Percentiles rank a stretch among this genome's conserved stretches.
Conservation (phyloP, 2,888 invertebrate species). For the Boloria selene region DNA sequence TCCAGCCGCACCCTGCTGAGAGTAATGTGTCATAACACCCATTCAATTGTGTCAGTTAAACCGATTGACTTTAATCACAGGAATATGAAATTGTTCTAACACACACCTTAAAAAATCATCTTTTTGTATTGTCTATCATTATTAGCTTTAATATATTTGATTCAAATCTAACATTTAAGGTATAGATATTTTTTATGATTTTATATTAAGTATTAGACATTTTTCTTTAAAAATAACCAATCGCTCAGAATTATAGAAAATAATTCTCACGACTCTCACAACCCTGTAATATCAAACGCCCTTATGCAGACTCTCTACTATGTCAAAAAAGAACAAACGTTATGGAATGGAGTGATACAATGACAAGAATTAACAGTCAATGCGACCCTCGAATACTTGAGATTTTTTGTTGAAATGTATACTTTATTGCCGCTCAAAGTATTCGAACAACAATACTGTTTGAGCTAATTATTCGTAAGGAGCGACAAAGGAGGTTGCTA, state of each 20-base stretch:
- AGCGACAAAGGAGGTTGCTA: constrained; percentile 73
- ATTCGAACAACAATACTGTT: constrained; percentile 58
- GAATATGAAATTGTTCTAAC: constrained; percentile 15
- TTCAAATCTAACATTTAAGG: too few relatives aligned
- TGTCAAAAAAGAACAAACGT: constrained; percentile 54
- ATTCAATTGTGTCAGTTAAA: constrained; percentile 63
- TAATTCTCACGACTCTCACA: constrained; percentile 73
- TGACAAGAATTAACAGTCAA: constrained; percentile 74
- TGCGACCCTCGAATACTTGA: constrained; percentile 66
- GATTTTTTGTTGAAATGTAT: constrained; percentile 76
- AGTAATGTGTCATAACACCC: constrained; percentile 78
- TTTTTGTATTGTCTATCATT: background rate
- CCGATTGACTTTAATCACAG: constrained; percentile 30
- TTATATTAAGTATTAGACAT: background rate
- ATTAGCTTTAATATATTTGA: too few relatives aligned
- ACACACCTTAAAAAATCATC: background rate
- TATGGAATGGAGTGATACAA: constrained; percentile 62
- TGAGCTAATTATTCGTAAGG: constrained; percentile 79
- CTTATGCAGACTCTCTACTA: constrained; percentile 49
- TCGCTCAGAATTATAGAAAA: constrained; percentile 20
- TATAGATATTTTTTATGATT: background rate
- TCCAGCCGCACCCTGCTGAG: constrained; percentile 52
- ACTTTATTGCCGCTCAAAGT: constrained; percentile 66
- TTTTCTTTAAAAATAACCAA: background rate
- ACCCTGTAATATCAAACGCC: constrained; percentile 53